phyloP scores from a whole-genome alignment of 2,113 vertebrate genomes.

The Boulengeromyrus knoepffleri region DNA sequence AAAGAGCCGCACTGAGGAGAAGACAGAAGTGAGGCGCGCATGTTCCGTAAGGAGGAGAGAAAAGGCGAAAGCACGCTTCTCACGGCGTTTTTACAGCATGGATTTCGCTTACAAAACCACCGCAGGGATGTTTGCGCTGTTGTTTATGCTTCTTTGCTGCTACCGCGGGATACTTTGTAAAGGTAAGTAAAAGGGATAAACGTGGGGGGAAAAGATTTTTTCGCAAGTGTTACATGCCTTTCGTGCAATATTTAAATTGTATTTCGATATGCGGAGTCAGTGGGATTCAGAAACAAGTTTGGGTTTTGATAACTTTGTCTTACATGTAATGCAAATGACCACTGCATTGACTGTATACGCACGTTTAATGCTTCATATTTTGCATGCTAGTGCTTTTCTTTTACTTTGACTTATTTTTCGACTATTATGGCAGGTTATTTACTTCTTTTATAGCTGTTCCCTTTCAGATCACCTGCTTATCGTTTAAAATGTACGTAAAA shows the following conservation, averaged over 20 bases:
- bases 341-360: neutral
- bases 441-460: neutral
- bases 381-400: neutral
- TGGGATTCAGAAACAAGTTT: constrained; percentile 1
- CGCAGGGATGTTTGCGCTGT: constrained; percentile 27
- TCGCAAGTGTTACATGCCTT: neutral
- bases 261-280: neutral
- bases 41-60: constrained; percentile 12
- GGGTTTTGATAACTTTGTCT: constrained; percentile 1
- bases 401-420: neutral
- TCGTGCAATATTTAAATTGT: neutral
- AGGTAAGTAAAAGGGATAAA: constrained; percentile 29
- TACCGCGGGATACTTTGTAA: constrained; percentile 23
- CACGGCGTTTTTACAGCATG: constrained; percentile 34
- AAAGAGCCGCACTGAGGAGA: constrained; percentile 20
- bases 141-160: constrained; percentile 27
- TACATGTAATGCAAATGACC: neutral
- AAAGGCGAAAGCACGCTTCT: constrained; percentile 8
- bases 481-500: neutral
- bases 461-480: neutral
- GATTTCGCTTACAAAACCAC: constrained; percentile 28
- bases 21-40: constrained; percentile 16
- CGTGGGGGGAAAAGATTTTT: neutral
- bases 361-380: neutral
- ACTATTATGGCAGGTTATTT: neutral